Evolutionary conservation across 2,888 invertebrate genomes (phyloP).

Genomic region (Ischnura elegans): DNA sequence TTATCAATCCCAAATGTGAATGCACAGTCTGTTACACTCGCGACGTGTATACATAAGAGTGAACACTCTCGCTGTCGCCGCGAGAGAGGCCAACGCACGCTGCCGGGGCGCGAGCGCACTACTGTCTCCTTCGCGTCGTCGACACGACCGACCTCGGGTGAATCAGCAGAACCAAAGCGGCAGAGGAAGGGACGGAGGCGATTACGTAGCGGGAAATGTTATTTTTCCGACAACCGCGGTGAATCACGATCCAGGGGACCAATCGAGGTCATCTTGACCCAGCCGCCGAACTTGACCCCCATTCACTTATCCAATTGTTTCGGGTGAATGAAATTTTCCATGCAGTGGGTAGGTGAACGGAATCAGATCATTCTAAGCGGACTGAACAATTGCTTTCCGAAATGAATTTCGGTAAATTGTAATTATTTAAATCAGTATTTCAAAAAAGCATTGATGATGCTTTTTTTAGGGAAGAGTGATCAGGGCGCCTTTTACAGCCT

Average conservation of each 20-base stretch:
- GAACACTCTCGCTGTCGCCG: background rate
- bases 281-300: background rate
- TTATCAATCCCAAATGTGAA: background rate
- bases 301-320: background rate
- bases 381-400: no score
- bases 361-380: no score
- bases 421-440: no score
- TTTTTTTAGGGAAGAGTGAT: no score
- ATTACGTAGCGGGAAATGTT: constrained; percentile 20
- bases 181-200: background rate
- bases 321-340: no score
- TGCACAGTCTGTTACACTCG: no score
- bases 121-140: background rate
- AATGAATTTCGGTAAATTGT: no score
- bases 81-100: background rate
- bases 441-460: no score
- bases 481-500: no score
- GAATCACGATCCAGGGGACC: background rate
- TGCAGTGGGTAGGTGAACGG: no score
- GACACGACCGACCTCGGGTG: background rate
- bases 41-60: no score
- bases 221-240: background rate
- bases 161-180: background rate
- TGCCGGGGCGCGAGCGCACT: background rate
- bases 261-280: background rate